Conservation (phyloP, 2,113 vertebrate genomes). For the Bombycilla garrulus region DNA sequence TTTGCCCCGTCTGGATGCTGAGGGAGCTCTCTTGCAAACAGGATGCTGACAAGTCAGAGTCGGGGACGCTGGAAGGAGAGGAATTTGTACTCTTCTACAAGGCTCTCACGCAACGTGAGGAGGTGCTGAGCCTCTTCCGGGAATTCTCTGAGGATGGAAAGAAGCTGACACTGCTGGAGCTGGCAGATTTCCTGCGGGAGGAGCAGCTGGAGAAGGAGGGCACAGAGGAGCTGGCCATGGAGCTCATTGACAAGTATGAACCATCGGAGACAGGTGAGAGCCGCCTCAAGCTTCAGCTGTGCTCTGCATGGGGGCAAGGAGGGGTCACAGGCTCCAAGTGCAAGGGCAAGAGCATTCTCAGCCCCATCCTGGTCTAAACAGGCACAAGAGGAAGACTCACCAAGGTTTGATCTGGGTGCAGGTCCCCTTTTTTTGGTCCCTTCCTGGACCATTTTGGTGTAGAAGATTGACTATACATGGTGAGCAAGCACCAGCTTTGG, state of each 20-base stretch:
- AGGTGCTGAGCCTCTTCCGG: constrained; percentile 87
- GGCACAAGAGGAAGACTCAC: background rate
- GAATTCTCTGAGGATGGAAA: constrained; percentile 87
- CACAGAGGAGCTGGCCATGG: constrained; percentile 77
- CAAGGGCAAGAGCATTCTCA: background rate
- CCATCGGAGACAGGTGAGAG: constrained; percentile 86
- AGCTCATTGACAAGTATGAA: constrained; percentile 85
- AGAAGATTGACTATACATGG: background rate
- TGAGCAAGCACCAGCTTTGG: background rate
- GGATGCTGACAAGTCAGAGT: constrained; percentile 86
- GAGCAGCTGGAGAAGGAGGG: constrained; percentile 82
- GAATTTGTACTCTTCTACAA: constrained; percentile 95
- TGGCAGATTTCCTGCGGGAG: constrained; percentile 84
- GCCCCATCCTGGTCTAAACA: background rate
- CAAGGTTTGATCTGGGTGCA: background rate
- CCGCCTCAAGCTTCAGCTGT: background rate
- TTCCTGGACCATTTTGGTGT: background rate
- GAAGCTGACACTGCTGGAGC: constrained; percentile 84
- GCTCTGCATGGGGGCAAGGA: background rate
- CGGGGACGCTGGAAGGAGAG: constrained; percentile 83
- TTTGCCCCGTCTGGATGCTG: background rate
- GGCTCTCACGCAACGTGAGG: constrained; percentile 87
- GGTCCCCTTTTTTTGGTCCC: background rate
- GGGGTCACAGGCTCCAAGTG: background rate
- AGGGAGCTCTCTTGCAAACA: constrained; percentile 53